Base-by-base conservation (phyloP, 2,113 vertebrate genomes). In the Boulengeromyrus knoepffleri region DNA sequence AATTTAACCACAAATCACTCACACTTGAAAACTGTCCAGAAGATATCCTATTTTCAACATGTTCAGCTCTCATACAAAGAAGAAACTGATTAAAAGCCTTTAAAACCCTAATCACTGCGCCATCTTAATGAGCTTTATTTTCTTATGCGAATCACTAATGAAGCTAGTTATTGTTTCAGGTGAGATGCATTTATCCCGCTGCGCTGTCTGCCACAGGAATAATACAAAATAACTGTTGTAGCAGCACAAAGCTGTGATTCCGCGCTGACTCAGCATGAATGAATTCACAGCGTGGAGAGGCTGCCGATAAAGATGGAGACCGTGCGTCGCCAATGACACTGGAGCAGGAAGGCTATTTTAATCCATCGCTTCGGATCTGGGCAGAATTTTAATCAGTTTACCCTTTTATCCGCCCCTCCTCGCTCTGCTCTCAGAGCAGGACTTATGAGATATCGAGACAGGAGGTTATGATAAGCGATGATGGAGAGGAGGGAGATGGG, bases 321-420 rank as follows among this genome's bases (percentile, higher is more conserved):
- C 90, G 36, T 66, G 66, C 84, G 49, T 17, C 36, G 39, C 3
- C 56, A 77, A 70, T 87, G 74, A 83, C n/a, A 87, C 49, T 88
- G 77, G 89, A 88, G 45, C 90, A 88, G 46, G 24, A 15, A 15
- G 86, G 89, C 89, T 90, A 89, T 92, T 88, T 89, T 89, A 47
- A 53, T 89, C 89, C 88, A 46, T 49, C 85, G 88, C 84, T 85
- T 52, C 15, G 89, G 90, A 88, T 85, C 90, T 89, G 50, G 89
- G 47, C 77, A 89, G 91, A 89, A 90, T 92, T 91, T 89, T 87
- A 91, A 91, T 90, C 46, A 92, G 49, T 85, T 90, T 91, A 87
- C 21, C 89, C 89, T 91, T 91, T 93, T 90, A 45, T 15, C 13
- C 8, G 1, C 27, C 77, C 8, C 56, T 24, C 7, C 31, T 31